Evolutionary conservation across 2,888 invertebrate species (phyloP).

Genomic region (Tenthredo distinguenda): DNA sequence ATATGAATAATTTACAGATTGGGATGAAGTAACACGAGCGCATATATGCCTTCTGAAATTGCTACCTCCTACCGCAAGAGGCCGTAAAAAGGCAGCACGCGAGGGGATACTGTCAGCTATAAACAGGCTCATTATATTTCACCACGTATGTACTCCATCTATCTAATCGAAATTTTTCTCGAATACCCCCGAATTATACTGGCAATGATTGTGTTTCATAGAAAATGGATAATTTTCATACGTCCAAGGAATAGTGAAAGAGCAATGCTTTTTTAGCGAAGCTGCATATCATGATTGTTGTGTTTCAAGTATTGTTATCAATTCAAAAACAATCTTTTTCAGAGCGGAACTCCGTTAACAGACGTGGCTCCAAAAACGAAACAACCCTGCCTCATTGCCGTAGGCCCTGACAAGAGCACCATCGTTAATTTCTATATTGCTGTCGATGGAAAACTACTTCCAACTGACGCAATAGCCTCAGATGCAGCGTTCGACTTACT

Average conservation of each 20-base stretch:
- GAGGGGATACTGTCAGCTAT: too few species aligned
- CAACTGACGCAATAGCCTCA: conserved; percentile 12
- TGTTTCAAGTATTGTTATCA: not conserved
- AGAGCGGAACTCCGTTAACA: conserved; percentile 49
- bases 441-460: conserved; percentile 31
- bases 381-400: conserved; percentile 50
- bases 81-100: too few species aligned
- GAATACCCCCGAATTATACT: not conserved
- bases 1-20: conserved; percentile 27
- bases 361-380: conserved; percentile 29
- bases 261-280: not conserved
- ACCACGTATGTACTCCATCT: conserved; percentile 26
- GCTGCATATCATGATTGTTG: not conserved
- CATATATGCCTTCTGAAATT: conserved; percentile 22
- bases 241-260: not conserved
- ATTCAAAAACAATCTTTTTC: conserved; percentile 35
- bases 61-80: too few species aligned
- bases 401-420: conserved; percentile 37
- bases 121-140: too few species aligned
- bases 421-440: conserved; percentile 47
- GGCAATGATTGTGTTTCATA: not conserved
- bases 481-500: conserved; percentile 53
- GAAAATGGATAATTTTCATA: not conserved
- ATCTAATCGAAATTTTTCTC: not conserved
- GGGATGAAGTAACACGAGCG: not conserved